Percentiles rank a stretch among this genome's conserved stretches.
These are phyloP conservation scores for Pipra filicauda DNA, from an alignment of 2,113 vertebrate species.

Conservation along the genomic window DNA sequence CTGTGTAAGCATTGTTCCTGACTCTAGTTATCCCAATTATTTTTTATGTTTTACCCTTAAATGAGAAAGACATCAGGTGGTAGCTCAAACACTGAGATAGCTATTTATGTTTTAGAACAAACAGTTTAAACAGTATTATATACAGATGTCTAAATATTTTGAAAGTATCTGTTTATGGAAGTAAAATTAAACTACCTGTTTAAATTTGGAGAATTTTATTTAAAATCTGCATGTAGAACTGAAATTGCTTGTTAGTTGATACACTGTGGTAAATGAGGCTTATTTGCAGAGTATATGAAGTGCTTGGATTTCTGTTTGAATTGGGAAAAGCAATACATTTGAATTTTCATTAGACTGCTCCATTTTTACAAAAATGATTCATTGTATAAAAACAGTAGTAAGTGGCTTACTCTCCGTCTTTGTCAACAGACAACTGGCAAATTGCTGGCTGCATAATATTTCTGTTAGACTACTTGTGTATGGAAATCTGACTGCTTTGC, in stretches of 20 bases:
- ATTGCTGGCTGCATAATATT: constrained; percentile 67
- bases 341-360: constrained; percentile 58
- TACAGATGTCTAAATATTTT: constrained; percentile 87
- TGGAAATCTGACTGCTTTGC: constrained; percentile 61
- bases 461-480: constrained; percentile 64
- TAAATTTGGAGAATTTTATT: constrained; percentile 76
- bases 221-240: constrained; percentile 66
- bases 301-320: constrained; percentile 14
- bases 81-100: constrained; percentile 81
- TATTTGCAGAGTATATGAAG: constrained; percentile 54
- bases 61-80: constrained; percentile 72
- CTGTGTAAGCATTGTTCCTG: constrained; percentile 71
- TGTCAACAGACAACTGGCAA: constrained; percentile 70
- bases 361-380: constrained; percentile 53
- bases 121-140: constrained; percentile 82
- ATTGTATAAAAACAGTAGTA: constrained; percentile 48
- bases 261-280: constrained; percentile 52
- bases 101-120: constrained; percentile 85
- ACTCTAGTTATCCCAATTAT: constrained; percentile 66
- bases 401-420: constrained; percentile 59
- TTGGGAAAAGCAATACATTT: not conserved
- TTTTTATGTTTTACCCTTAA: constrained; percentile 72
- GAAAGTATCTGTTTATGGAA: constrained; percentile 78
- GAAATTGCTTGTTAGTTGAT: constrained; percentile 51
- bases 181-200: constrained; percentile 82